Base-by-base conservation (phyloP, 2,888 invertebrate species). In the Xylota sylvarum region DNA sequence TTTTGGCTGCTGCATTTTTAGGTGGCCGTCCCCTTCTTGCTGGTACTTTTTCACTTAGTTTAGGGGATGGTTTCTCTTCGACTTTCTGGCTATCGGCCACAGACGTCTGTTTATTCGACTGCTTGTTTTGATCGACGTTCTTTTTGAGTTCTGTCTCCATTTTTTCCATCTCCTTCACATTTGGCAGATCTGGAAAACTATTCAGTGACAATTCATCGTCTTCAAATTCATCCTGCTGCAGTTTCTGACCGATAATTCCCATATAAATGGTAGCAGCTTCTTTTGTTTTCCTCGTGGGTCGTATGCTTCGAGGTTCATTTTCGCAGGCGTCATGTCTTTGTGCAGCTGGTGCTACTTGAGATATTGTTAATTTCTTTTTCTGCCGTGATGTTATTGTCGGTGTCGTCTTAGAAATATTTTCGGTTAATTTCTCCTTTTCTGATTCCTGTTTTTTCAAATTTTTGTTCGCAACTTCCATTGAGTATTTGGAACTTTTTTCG, bases 261-360 rank as follows among this genome's bases (percentile, higher is more conserved):
- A 96, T 95, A 88, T 95, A 96, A 72, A 96, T 94, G 6, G 96
- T 94, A 1, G 96, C 96, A 27, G 96, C 96, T 92, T 96, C 96
- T 91, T 96, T 96, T 0, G 96, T 96, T 91, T 96, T 96, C 40
- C 96, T 93, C 9, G 94, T 93, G 0, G 95, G 95, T 48, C 96
- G 89, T 19, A 84, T 62, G 35, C 62, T 79, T 77, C 87, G 46
- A 17, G 69, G 77, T 82, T 88, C 89, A 79, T 73, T 84, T 87
- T 90, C 89, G 58, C 74, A 70, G 9, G 64, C 56, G 80, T 89
- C 88, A 4, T 85, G 81, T 52, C 9, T 56, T 62, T 65, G 89
- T 4, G 90, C 88, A n/a, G 87, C 85, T 27, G 88, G 90, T 90
- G 88, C 91, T 89, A 27, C 89, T 89, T 87, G 90, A 83, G 84